A percentile compares a stretch with the other conserved stretches of the same genome.
Evolutionary conservation across 2,113 vertebrate species (phyloP).

Genomic region (Oreochromis niloticus): DNA sequence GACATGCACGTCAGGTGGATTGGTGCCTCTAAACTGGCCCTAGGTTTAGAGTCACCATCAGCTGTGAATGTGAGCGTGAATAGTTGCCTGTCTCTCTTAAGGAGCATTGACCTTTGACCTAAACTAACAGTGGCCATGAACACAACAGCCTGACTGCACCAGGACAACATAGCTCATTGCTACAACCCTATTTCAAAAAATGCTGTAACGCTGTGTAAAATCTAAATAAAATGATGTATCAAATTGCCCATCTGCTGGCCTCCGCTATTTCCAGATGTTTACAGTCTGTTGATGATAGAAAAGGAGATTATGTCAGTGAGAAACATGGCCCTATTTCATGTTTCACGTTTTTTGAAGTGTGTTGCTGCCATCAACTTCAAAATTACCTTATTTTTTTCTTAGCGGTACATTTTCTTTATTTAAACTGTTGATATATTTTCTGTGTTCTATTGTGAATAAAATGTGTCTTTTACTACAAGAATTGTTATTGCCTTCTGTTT

Average conservation of each 20-base stretch:
- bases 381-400: background rate
- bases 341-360: background rate
- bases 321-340: background rate
- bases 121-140: background rate
- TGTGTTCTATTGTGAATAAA: background rate
- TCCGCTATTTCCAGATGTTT: background rate
- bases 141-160: background rate
- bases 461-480: background rate
- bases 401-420: background rate
- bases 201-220: background rate
- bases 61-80: background rate
- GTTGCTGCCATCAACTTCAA: background rate
- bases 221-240: background rate
- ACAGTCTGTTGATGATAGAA: background rate
- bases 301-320: background rate
- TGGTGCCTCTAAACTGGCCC: background rate
- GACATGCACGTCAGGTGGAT: background rate
- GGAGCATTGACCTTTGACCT: background rate
- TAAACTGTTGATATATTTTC: background rate
- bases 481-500: background rate
- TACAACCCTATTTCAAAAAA: background rate
- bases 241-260: background rate
- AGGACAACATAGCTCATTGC: background rate
- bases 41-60: background rate
- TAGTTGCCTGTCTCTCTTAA: background rate